phyloP scores from a whole-genome alignment of 2,888 invertebrate species.

The Elmis aenea region DNA sequence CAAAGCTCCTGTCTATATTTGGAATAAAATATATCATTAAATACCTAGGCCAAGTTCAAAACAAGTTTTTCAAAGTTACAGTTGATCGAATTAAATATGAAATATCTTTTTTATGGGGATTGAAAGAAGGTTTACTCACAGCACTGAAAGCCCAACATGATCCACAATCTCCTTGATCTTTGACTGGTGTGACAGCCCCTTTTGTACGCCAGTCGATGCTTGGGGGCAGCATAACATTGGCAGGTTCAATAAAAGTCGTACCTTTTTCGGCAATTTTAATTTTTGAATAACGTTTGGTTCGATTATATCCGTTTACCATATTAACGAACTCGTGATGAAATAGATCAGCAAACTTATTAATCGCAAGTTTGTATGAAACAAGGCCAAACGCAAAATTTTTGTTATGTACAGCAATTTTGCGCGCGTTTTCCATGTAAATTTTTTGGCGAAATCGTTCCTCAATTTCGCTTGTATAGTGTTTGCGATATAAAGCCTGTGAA shows the following conservation, averaged over 20 bases:
- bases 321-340: conserved; percentile 74
- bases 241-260: conserved; percentile 60
- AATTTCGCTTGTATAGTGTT: conserved; percentile 59
- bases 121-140: conserved; percentile 53
- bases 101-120: background rate
- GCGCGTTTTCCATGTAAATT: conserved; percentile 83
- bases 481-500: conserved; percentile 38
- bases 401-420: conserved; percentile 81
- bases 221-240: conserved; percentile 65
- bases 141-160: conserved; percentile 92
- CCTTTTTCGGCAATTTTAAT: conserved; percentile 33
- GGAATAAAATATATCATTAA: background rate
- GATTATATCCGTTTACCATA: conserved; percentile 65
- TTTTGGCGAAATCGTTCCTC: conserved; percentile 84
- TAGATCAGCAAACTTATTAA: conserved; percentile 85
- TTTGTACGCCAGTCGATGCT: conserved; percentile 77
- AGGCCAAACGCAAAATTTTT: conserved; percentile 61
- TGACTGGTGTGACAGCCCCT: conserved; percentile 82
- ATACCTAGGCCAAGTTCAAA: background rate
- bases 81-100: background rate
- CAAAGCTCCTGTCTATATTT: conserved; percentile 73
- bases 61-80: background rate
- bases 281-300: conserved; percentile 49
- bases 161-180: conserved; percentile 87
- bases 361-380: conserved; percentile 60